phyloP scores from a whole-genome alignment of 2,797 vertebrate genomes.

The Eleutherodactylus coqui region DNA sequence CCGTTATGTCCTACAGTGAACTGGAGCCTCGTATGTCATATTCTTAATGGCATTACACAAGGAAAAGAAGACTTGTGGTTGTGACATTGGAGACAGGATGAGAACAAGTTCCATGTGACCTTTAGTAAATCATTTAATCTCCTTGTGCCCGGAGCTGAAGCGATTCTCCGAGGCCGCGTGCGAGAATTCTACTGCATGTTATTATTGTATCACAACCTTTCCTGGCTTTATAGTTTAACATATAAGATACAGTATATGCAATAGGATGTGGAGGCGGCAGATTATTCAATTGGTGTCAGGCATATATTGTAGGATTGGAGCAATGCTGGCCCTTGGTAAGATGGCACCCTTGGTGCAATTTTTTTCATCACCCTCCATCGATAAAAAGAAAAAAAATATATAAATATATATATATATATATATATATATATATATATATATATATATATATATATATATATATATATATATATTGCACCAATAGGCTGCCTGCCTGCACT shows the following conservation, averaged over 20 bases:
- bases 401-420: no score
- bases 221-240: not conserved
- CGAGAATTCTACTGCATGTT: not conserved
- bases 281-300: no score
- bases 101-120: constrained; percentile 27
- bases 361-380: no score
- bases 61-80: not conserved
- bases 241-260: not conserved
- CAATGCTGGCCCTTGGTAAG: no score
- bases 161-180: not conserved
- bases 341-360: no score
- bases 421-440: no score
- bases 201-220: not conserved
- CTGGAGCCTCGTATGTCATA: constrained; percentile 1
- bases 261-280: no score
- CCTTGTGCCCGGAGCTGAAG: constrained; percentile 15
- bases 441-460: no score
- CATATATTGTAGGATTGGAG: no score
- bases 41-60: constrained; percentile 32
- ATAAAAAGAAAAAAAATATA: no score
- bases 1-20: not conserved
- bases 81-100: constrained; percentile 26
- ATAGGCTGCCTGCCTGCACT: no score
- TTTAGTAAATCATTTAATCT: constrained; percentile 59
- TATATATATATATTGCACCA: no score